Percentiles rank a stretch among this genome's conserved stretches.
phyloP scores from a whole-genome alignment of 2,797 vertebrate species.

The Anomalospiza imberbis region DNA sequence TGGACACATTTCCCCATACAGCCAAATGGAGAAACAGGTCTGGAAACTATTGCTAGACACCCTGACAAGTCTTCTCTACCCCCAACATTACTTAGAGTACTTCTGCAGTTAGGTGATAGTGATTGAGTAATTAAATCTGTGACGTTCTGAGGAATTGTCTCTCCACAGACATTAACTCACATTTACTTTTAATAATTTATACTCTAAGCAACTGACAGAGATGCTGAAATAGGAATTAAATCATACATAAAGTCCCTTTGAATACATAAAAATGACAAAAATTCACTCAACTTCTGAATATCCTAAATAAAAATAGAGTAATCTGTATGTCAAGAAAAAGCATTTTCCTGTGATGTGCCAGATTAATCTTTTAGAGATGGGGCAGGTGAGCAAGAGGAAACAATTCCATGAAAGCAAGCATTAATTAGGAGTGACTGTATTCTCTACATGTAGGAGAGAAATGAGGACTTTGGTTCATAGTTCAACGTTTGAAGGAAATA shows the following conservation, averaged over 20 bases:
- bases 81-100: not conserved
- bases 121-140: not conserved
- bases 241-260: not conserved
- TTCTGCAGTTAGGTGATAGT: not conserved
- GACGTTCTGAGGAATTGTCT: not conserved
- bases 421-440: not conserved
- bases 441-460: not conserved
- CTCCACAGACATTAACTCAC: not conserved
- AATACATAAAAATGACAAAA: not conserved
- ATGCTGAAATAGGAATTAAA: not conserved
- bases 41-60: slow-evolving; percentile 33
- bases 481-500: not conserved
- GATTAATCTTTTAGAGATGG: not conserved
- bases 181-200: not conserved
- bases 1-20: not conserved
- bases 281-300: not conserved
- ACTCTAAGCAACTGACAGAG: not conserved
- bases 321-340: not conserved
- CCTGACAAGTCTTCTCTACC: not conserved
- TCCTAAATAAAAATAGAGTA: not conserved
- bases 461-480: not conserved
- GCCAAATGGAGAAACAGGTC: not conserved
- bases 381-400: not conserved
- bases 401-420: not conserved
- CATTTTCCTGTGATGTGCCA: not conserved